Evolutionary conservation across 2,797 vertebrate species (phyloP), one percentile per base, ranked within the genome.

Genomic region (Delichon dasypus): DNA sequence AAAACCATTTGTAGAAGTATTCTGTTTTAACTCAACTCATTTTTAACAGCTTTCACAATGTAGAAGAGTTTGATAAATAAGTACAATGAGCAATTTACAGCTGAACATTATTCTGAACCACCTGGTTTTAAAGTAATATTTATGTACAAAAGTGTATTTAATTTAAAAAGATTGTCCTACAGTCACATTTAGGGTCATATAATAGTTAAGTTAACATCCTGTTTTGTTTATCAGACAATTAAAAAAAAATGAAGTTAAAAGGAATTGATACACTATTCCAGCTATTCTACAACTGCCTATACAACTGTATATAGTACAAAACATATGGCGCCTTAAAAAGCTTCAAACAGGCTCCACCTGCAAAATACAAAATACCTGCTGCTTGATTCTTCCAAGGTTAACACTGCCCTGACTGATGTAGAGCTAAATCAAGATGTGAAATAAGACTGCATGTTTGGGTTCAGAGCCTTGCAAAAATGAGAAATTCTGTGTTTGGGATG

Each of bases 21-120:
- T 97, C 68, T 95, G 71, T 91, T 97, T 68, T 95, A 97, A 84
- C 76, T 84, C 95, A 76, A 82, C 42, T 94, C 13, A 71, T 92
- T 97, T 96, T 97, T 96, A 97, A 82, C 76, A 96, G 90, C 85
- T 94, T 92, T 93, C 86, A 92, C 77, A 94, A 87, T 76, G 93
- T 79, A 96, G 55, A 58, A 66, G 94, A 94, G 36, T 93, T 92
- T 81, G 93, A 93, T 97, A 96, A 97, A 93, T 93, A 96, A 81
- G 70, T 88, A 82, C 88, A 90, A 80, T 71, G 81, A 92, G 51
- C 38, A 88, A 36, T 93, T 96, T 93, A 93, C 95, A 96, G 76
- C 36, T 75, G 90, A 92, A 88, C 40, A 73, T 95, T 94, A 73
- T 88, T 92, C 53, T 81, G 51, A 96, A 93, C 68, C 78, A 96